Evolutionary conservation across 2,113 vertebrate species (phyloP).

Genomic region (Numida meleagris): DNA sequence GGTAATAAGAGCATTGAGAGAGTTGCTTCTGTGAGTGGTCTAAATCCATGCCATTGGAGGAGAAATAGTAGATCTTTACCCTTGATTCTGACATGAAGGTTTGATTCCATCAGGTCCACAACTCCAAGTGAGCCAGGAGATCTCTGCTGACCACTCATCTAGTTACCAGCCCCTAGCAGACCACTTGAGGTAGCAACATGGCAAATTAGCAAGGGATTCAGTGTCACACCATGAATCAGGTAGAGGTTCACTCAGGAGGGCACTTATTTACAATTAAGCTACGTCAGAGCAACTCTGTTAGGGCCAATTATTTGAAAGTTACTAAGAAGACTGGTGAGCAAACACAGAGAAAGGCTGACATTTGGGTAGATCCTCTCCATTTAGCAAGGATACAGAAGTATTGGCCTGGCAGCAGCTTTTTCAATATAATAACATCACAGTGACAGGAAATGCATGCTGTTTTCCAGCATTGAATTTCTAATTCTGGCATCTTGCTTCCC

Average conservation of each 20-base stretch:
- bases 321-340: background rate
- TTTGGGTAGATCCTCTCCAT: background rate
- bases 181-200: background rate
- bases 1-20: background rate
- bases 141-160: background rate
- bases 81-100: background rate
- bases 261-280: background rate
- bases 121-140: background rate
- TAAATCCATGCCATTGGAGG: background rate
- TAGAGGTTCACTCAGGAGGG: background rate
- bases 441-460: constrained; percentile 53
- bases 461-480: constrained; percentile 43
- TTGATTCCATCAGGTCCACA: background rate
- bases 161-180: background rate
- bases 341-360: background rate
- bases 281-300: background rate
- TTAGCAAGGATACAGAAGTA: background rate
- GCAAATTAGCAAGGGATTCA: background rate
- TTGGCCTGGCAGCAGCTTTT: constrained; percentile 14
- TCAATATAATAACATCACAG: constrained; percentile 27
- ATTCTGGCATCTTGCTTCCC: constrained; percentile 42
- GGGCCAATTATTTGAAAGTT: background rate
- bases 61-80: background rate
- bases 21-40: background rate
- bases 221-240: background rate